Base-by-base conservation (phyloP, 2,113 vertebrate species). In the Leptobrachium leishanense region DNA sequence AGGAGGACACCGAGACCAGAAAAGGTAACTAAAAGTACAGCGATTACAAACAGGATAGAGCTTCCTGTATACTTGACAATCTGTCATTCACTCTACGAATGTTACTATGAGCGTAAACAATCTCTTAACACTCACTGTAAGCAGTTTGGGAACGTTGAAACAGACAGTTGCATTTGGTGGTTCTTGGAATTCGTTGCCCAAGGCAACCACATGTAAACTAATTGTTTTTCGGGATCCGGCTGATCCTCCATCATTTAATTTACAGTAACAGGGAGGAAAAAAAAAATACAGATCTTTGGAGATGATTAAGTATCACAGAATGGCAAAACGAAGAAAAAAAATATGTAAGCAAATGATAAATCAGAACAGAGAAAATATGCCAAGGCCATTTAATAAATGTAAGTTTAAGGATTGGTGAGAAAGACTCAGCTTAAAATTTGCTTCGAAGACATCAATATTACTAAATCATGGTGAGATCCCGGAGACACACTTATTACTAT, bases 321-420 rank as follows among this genome's bases (percentile, higher is more conserved):
- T 12, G 43, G 68, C 44, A 70, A 31, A 68, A 31, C 20, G 20
- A 31, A 31, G 20, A 31, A 31, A 31, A 31, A 31, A 31, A 31
- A 70, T 20, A 70, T 10, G 20, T n/a, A 50, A 31, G 68, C 44
- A 11, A 59, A 41, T 31, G 15, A 70, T 70, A 50, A 70, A 70
- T 70, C 68, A 70, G n/a, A 70, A 44, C 20, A 43, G 6, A 70
- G 55, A 70, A 70, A 70, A 70, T 11, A 50, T 70, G n/a, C n/a
- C 15, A n/a, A 50, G 20, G 15, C 43, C 15, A 31, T 70, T 46
- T 70, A 46, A 70, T 70, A 70, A 70, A 70, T 46, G 15, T 70
- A 68, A 68, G 20, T 42, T n/a, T 50, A 46, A 50, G 43, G 31
- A 50, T 46, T 44, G 5, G 6, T 31, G 15, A 46, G 11, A 70